Conservation (phyloP, 2,888 invertebrate species). For the Parnassius apollo region DNA sequence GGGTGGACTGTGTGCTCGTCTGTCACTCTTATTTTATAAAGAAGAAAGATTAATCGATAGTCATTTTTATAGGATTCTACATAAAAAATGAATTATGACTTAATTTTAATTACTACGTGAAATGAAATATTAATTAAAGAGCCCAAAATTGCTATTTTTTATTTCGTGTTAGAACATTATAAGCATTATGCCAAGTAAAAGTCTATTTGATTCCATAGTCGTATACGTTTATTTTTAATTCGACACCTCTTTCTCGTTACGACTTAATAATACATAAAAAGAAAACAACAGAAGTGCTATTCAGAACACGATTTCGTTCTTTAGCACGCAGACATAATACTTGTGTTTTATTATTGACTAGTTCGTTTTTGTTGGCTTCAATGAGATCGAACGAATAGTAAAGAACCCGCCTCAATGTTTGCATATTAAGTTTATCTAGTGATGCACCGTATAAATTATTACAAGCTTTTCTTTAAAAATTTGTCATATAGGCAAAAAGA, state of each 20-base stretch:
- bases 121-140: too few relatives aligned
- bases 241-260: constrained; percentile 9
- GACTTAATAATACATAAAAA: constrained; percentile 1
- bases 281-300: constrained; percentile 4
- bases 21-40: too few relatives aligned
- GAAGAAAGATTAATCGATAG: too few relatives aligned
- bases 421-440: neutral
- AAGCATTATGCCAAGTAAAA: constrained; percentile 2
- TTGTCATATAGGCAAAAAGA: too few relatives aligned
- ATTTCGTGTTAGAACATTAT: neutral
- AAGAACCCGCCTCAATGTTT: neutral
- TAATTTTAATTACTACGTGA: too few relatives aligned
- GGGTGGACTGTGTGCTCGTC: too few relatives aligned
- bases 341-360: constrained; percentile 1
- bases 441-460: too few relatives aligned
- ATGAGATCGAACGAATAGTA: neutral
- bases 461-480: too few relatives aligned
- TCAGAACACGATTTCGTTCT: constrained; percentile 9
- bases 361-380: constrained; percentile 1
- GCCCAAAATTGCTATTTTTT: too few relatives aligned
- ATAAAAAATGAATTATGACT: too few relatives aligned
- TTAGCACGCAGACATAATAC: constrained; percentile 6
- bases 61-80: too few relatives aligned
- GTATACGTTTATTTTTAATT: constrained; percentile 1
- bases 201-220: neutral